Base-by-base conservation (phyloP, 2,888 invertebrate species). In the Acrocera orbiculus region DNA sequence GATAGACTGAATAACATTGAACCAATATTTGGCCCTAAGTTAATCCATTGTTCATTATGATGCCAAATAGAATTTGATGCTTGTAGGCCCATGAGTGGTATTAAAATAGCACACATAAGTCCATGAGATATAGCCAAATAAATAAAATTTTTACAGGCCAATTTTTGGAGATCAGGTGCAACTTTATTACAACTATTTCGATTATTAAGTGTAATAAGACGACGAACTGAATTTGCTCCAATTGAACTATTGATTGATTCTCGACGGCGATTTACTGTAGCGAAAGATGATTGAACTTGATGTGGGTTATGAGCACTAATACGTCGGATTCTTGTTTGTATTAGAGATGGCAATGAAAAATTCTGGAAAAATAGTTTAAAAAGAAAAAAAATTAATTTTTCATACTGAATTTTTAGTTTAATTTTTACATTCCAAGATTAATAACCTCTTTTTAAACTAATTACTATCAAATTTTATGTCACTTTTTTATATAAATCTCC, bases 181-280 rank as follows among this genome's bases (percentile, higher is more conserved):
- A 58, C 52, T 42, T 56, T 57, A 42, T 61, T 54, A 8, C 58
- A 51, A 40, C 57, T 54, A 34, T 51, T 54, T 20, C 67, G 61
- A 33, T 65, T 70, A 30, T 68, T 70, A 20, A 61, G 64, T 1
- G 76, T 72, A 33, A 82, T 68, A 10, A 83, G 63, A 1, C 79
- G 67, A 4, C 80, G 67, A 8, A 82, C 80, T 2, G 82, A 82
- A 1, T 76, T 76, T 1, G 78, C 77, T 2, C 79, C 79, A 19
- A 78, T 73, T 1, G 77, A 77, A 30, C 77, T 77, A 16, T 73
- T 70, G 34, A 73, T 66, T 1, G 78, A 78, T 47, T 78, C 78
- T 11, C 74, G 63, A 3, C 76, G 64, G 4, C 71, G 62, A 8
- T 58, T 54, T 8, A 58, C 54, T 14, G 51, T 53, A 19, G 57